Evolutionary conservation across 2,888 invertebrate genomes (phyloP).

Genomic region (Yponomeuta plumbellus): DNA sequence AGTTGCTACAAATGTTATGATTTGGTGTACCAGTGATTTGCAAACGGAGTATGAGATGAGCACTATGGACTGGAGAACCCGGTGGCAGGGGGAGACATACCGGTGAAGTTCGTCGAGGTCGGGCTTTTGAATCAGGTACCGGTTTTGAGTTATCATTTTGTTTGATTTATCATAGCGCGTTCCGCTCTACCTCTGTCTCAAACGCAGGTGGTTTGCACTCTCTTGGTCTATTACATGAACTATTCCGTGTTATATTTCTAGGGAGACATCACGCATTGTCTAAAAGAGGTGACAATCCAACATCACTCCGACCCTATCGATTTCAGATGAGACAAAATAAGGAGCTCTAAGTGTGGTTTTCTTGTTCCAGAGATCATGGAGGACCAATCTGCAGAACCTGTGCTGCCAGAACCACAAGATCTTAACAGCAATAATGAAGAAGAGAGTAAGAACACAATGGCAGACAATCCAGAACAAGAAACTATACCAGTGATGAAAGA

Average conservation of each 20-base stretch:
- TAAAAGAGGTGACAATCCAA: neutral
- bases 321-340: neutral
- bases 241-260: slow-evolving; percentile 16
- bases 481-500: slow-evolving; percentile 43
- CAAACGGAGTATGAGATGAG: slow-evolving; percentile 38
- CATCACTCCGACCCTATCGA: neutral
- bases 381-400: slow-evolving; percentile 20
- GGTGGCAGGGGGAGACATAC: slow-evolving; percentile 48
- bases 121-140: slow-evolving; percentile 72
- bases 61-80: slow-evolving; percentile 62
- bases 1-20: slow-evolving; percentile 29
- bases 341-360: slow-evolving; percentile 10
- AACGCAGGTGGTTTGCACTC: slow-evolving; percentile 47
- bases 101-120: slow-evolving; percentile 66
- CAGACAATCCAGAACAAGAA: slow-evolving; percentile 32
- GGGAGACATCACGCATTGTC: neutral
- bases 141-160: slow-evolving; percentile 73
- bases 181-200: slow-evolving; percentile 32
- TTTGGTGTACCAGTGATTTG: slow-evolving; percentile 32
- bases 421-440: slow-evolving; percentile 19
- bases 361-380: slow-evolving; percentile 51
- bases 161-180: slow-evolving; percentile 64
- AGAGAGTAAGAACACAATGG: slow-evolving; percentile 28
- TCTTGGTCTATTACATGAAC: slow-evolving; percentile 9
- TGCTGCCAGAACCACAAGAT: slow-evolving; percentile 12